Evolutionary conservation across 2,113 vertebrate species (phyloP).

Genomic region (Amazona guildingii): DNA sequence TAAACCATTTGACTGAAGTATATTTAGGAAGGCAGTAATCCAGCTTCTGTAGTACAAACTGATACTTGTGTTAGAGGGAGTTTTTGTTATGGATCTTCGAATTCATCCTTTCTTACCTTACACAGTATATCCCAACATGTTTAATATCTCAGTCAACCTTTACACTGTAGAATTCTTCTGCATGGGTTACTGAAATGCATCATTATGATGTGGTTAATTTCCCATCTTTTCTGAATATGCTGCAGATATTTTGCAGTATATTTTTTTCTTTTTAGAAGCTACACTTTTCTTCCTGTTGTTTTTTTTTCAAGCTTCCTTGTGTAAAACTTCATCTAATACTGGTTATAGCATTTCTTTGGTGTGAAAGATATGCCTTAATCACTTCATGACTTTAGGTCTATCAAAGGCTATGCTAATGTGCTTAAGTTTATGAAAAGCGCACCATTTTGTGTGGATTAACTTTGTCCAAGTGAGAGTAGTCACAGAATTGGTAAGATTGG

Average conservation of each 20-base stretch:
- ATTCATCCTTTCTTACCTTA: neutral
- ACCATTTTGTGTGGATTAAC: neutral
- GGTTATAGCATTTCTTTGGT: neutral
- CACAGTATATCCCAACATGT: neutral
- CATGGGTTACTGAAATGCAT: neutral
- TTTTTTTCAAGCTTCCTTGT: neutral
- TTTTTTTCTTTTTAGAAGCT: neutral
- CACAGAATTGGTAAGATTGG: neutral
- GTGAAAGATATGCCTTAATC: neutral
- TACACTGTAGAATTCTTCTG: neutral
- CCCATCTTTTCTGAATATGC: neutral
- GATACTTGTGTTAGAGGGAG: neutral
- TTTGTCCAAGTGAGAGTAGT: neutral
- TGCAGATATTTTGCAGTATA: neutral
- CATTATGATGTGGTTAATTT: neutral
- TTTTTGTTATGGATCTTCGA: neutral
- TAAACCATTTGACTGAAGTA: neutral
- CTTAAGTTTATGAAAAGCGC: neutral
- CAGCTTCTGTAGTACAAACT: neutral
- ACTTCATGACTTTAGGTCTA: neutral
- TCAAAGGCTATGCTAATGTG: neutral
- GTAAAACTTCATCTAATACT: neutral
- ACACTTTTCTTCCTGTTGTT: neutral
- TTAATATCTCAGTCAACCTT: neutral
- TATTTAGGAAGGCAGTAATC: neutral